Conservation (phyloP, 2,113 vertebrate species). For the Rhinoderma darwinii region DNA sequence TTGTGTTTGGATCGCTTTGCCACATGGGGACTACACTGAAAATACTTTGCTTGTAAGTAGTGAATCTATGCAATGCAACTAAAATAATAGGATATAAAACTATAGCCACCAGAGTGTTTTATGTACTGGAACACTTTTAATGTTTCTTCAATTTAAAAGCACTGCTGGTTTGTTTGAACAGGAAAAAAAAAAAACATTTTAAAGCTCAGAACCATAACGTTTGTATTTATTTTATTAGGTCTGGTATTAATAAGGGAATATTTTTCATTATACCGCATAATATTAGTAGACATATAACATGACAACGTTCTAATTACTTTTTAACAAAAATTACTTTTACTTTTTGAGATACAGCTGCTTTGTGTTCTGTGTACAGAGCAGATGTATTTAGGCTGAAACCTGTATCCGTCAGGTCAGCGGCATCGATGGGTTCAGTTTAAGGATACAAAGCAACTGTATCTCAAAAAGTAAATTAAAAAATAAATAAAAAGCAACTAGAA, state of each 20-base stretch:
- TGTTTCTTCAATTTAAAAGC: constrained; percentile 41
- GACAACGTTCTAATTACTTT: too few species aligned
- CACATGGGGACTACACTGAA: constrained; percentile 47
- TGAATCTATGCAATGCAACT: constrained; percentile 32
- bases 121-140: constrained; percentile 48
- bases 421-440: too few species aligned
- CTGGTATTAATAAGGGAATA: background rate
- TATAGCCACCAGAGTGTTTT: constrained; percentile 51
- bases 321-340: too few species aligned
- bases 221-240: background rate
- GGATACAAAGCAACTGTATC: too few species aligned
- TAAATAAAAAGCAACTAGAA: too few species aligned
- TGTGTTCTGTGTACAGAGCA: too few species aligned
- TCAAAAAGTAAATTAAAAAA: too few species aligned
- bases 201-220: background rate
- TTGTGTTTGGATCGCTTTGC: constrained; percentile 45
- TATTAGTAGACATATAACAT: background rate
- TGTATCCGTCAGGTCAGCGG: too few species aligned
- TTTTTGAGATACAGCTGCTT: too few species aligned
- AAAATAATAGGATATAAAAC: constrained; percentile 53
- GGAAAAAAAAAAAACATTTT: constrained; percentile 19
- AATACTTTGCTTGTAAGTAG: constrained; percentile 47
- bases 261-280: background rate
- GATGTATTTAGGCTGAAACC: too few species aligned
- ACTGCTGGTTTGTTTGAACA: constrained; percentile 28